These are phyloP conservation scores for Lepus oiostolus DNA, from an alignment of 2,797 vertebrate genomes.

Conservation along the genomic window DNA sequence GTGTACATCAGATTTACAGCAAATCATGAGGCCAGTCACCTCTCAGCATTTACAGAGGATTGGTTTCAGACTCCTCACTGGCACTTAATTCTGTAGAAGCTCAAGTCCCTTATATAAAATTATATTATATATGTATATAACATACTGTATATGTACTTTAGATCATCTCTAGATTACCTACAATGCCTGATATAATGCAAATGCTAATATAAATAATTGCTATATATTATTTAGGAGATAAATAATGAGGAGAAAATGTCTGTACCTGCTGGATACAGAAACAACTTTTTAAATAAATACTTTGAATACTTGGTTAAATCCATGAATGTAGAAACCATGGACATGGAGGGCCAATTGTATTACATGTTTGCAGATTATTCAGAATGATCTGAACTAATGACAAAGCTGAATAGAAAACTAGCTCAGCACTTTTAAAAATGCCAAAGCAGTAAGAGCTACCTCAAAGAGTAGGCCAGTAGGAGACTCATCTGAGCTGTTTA, in stretches of 20 bases:
- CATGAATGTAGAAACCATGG: not conserved
- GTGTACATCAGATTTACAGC: not conserved
- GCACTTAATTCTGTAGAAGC: not conserved
- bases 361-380: not conserved
- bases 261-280: not conserved
- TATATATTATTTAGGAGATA: not conserved
- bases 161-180: not conserved
- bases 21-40: not conserved
- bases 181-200: not conserved
- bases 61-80: not conserved
- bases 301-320: not conserved
- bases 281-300: not conserved
- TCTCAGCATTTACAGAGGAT: not conserved
- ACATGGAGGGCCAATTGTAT: not conserved
- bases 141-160: not conserved
- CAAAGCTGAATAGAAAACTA: not conserved
- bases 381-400: slow-evolving; percentile 15
- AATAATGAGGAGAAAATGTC: not conserved
- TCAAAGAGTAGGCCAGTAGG: not conserved
- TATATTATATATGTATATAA: not conserved
- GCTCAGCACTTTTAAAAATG: slow-evolving; percentile 10
- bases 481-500: not conserved
- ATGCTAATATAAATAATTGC: not conserved
- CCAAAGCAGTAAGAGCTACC: not conserved
- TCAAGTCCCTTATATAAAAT: not conserved